Evolutionary conservation across 1,140 invertebrate species (phyloP).

Genomic region (Plodia interpunctella): DNA sequence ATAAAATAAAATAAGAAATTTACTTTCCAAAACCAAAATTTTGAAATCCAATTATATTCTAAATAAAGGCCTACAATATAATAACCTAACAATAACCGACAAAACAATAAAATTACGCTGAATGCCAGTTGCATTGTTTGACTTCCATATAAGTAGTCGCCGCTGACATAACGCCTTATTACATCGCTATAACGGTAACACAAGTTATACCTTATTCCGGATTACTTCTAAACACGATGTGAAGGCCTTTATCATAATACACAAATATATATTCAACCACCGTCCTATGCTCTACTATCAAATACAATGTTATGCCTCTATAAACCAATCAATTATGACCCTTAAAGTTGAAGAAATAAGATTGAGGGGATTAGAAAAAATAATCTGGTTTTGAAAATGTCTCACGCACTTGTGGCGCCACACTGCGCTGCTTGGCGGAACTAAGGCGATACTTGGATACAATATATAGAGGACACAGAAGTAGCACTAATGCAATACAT

Average conservation of each 20-base stretch:
- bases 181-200: background rate
- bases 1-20: too few relatives aligned
- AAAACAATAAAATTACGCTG: slow-evolving; percentile 7
- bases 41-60: too few relatives aligned
- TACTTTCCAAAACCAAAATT: too few relatives aligned
- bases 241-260: background rate
- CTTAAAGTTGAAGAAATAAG: background rate
- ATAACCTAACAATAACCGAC: background rate
- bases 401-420: slow-evolving; percentile 5
- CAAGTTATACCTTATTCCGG: background rate
- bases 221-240: slow-evolving; percentile 3
- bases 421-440: background rate
- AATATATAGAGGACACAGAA: background rate
- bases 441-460: background rate
- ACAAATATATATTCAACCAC: slow-evolving; percentile 3
- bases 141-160: background rate
- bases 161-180: background rate
- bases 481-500: too few relatives aligned
- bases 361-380: background rate
- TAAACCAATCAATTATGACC: background rate
- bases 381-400: background rate
- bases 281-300: slow-evolving; percentile 3
- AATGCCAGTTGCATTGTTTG: slow-evolving; percentile 6
- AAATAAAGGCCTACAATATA: too few relatives aligned
- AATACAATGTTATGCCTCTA: background rate